phyloP scores from a whole-genome alignment of 1,140 invertebrate species.

The Vollenhovia emeryi region DNA sequence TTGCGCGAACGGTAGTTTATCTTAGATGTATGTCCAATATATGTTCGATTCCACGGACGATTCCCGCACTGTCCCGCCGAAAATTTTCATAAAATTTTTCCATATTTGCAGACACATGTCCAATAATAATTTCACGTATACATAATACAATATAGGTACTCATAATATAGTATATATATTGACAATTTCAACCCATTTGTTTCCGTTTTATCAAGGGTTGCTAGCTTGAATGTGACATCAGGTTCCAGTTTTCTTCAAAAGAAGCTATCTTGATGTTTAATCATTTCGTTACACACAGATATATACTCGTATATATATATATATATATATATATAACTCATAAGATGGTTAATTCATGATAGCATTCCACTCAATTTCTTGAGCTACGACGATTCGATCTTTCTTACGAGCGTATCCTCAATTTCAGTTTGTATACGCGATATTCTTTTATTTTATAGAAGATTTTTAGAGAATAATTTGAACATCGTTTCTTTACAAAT shows the following conservation, averaged over 20 bases:
- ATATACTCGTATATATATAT: too few relatives aligned
- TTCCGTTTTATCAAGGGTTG: constrained; percentile 2
- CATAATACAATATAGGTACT: not conserved
- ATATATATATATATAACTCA: not conserved
- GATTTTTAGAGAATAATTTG: not conserved
- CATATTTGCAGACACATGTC: not conserved
- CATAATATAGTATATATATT: not conserved
- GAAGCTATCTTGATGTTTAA: constrained; percentile 21
- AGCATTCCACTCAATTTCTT: constrained; percentile 46
- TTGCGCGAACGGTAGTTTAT: constrained; percentile 8
- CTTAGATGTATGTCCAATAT: not conserved
- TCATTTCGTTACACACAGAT: not conserved
- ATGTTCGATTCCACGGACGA: not conserved
- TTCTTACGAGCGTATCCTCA: constrained; percentile 1
- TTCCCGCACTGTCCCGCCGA: not conserved
- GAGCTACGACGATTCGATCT: constrained; percentile 3
- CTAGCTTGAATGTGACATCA: not conserved
- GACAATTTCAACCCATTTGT: not conserved
- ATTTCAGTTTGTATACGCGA: constrained; percentile 10
- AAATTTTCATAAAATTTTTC: constrained; percentile 4
- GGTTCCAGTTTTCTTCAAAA: not conserved
- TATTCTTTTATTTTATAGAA: constrained; percentile 9
- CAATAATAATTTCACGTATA: not conserved
- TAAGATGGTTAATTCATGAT: constrained; percentile 39
- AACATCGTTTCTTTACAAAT: constrained; percentile 1